phyloP scores from a whole-genome alignment of 2,888 invertebrate species.

The Encarsia formosa region DNA sequence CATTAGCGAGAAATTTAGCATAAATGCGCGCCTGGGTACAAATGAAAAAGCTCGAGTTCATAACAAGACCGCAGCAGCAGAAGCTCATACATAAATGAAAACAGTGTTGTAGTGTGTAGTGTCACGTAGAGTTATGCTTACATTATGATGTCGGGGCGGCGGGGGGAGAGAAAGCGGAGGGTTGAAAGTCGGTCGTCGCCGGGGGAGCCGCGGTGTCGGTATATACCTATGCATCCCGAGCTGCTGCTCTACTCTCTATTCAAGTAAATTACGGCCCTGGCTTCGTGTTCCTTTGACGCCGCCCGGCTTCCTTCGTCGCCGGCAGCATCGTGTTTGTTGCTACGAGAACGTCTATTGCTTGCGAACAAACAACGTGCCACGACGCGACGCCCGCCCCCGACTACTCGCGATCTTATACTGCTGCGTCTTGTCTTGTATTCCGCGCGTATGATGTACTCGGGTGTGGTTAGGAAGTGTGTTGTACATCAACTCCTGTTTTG shows the following conservation, averaged over 20 bases:
- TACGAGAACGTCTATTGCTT: background rate
- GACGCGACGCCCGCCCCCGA: too few species aligned
- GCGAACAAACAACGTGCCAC: too few species aligned
- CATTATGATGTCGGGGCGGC: slow-evolving; percentile 9
- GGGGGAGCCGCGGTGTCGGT: background rate
- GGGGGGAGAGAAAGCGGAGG: slow-evolving; percentile 7
- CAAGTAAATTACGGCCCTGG: slow-evolving; percentile 23
- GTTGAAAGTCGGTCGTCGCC: slow-evolving; percentile 22
- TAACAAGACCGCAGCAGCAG: too few species aligned
- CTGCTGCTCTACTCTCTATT: slow-evolving; percentile 23
- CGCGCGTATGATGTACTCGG: too few species aligned
- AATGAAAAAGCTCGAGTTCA: too few species aligned
- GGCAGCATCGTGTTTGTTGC: background rate
- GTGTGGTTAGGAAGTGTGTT: too few species aligned
- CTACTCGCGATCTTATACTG: too few species aligned
- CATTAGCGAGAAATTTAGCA: too few species aligned
- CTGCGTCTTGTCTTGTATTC: too few species aligned
- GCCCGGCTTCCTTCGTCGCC: background rate
- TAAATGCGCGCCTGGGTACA: too few species aligned
- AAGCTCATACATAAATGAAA: too few species aligned
- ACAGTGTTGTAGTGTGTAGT: background rate
- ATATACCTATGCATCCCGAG: slow-evolving; percentile 9
- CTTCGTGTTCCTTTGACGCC: slow-evolving; percentile 26
- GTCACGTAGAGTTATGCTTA: slow-evolving; percentile 6
- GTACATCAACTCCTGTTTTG: too few species aligned